A percentile compares a stretch with the other conserved stretches of the same genome.
phyloP scores from a whole-genome alignment of 2,113 vertebrate genomes.

The Mobula hypostoma region DNA sequence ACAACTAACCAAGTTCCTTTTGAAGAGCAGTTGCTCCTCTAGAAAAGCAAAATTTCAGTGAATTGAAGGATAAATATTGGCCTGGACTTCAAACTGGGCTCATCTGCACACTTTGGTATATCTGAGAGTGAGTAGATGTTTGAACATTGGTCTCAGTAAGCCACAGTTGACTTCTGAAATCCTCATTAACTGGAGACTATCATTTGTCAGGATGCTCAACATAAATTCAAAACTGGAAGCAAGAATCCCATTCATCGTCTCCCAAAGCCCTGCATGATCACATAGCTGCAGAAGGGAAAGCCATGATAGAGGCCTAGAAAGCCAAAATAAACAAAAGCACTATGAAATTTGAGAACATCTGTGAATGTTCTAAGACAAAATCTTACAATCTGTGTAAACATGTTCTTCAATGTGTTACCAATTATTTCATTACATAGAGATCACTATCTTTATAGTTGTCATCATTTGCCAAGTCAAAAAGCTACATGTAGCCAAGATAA shows the following conservation, averaged over 20 bases:
- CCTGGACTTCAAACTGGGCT: not conserved
- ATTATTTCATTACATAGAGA: slow-evolving; percentile 32
- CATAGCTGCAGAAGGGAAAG: not conserved
- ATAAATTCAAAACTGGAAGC: not conserved
- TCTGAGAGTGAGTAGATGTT: not conserved
- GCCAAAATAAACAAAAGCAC: slow-evolving; percentile 9
- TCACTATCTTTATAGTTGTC: slow-evolving; percentile 26
- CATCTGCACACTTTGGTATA: not conserved
- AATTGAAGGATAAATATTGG: not conserved
- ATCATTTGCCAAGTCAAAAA: slow-evolving; percentile 29
- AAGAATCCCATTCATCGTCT: not conserved
- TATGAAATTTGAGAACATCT: slow-evolving; percentile 24
- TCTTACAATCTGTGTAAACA: slow-evolving; percentile 24
- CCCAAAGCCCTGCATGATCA: not conserved
- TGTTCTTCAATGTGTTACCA: slow-evolving; percentile 31
- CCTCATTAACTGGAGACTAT: not conserved
- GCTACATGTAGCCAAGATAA: not conserved
- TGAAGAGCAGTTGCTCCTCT: not conserved
- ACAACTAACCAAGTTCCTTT: not conserved
- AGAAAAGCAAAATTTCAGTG: too few species aligned
- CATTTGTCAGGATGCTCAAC: not conserved
- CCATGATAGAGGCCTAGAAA: not conserved
- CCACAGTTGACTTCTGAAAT: not conserved
- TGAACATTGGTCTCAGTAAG: not conserved
- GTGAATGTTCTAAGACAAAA: slow-evolving; percentile 13